Evolutionary conservation across 2,888 invertebrate genomes (phyloP).

Genomic region (Yponomeuta malinellus): DNA sequence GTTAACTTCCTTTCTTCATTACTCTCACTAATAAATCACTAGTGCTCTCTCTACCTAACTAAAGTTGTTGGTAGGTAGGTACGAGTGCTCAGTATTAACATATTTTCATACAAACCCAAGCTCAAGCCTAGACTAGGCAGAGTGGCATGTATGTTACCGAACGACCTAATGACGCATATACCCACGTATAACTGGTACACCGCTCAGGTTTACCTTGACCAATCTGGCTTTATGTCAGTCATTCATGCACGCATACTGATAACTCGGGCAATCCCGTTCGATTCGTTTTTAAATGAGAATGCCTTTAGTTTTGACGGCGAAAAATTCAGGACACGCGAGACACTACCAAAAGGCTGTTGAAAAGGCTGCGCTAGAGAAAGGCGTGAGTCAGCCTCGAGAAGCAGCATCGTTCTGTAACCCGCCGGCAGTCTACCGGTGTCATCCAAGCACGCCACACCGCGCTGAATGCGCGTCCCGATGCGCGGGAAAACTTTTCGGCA

Average conservation of each 20-base stretch:
- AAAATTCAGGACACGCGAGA: neutral
- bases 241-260: conserved; percentile 39
- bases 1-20: too few relatives aligned
- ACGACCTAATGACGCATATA: conserved; percentile 1
- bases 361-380: conserved; percentile 11
- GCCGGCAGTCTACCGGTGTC: conserved; percentile 1
- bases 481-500: conserved; percentile 59
- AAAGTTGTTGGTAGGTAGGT: too few relatives aligned
- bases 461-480: conserved; percentile 25
- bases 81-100: too few relatives aligned
- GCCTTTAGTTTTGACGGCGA: neutral
- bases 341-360: neutral
- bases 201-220: conserved; percentile 64
- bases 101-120: too few relatives aligned
- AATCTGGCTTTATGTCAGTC: conserved; percentile 44
- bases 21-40: too few relatives aligned
- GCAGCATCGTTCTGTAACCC: neutral
- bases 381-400: conserved; percentile 9
- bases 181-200: conserved; percentile 32
- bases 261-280: neutral
- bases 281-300: neutral
- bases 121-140: neutral
- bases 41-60: too few relatives aligned
- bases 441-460: conserved; percentile 2
- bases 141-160: neutral